Evolutionary conservation across 2,797 vertebrate species (phyloP), one percentile per base, ranked within the genome.

Genomic region (Typhlichthys subterraneus): DNA sequence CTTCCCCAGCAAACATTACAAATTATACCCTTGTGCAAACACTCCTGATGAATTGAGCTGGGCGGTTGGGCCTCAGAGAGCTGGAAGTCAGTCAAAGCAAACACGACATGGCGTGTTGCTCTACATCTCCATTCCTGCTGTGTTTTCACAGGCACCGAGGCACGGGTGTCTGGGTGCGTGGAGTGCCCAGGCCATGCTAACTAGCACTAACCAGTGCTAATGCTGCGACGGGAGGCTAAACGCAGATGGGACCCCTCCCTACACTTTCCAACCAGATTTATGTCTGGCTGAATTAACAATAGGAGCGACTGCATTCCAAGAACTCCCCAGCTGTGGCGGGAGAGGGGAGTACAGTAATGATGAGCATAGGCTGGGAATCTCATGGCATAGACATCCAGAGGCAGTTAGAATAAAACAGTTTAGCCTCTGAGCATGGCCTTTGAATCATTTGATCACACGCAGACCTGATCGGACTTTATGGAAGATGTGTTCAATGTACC

Each of bases 11-110:
- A 76, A 83, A 83, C 75, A 85, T 85, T 81, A 82, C 79, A 88
- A 88, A 89, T 86, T 83, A 78, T 55, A 72, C 84, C 70, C 82
- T 77, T 86, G 83, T 84, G 82, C 82, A 86, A 89, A 89, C 84
- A 83, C 63, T 75, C 47, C 65, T 75, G 77, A 83, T 86, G 86
- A 84, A 87, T 78, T 69, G 72, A 82, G 72, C 73, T 53, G 58
- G 78, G 62, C 74, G 80, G 75, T 65, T 76, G 53, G 69, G 73
- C 79, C 72, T 73, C 57, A 51, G 70, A 65, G 76, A 85, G 73
- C 67, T 78, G 77, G 79, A 68, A 50, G 57, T 15, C 49, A 45
- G 53, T 76, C 82, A 86, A 82, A 87, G 79, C 80, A 87, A 89
- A 89, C 83, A 90, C 7, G 58, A 77, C 78, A 76, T 65, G 76